Base-by-base conservation (phyloP, 2,113 vertebrate genomes). In the Pygoscelis antarcticus region DNA sequence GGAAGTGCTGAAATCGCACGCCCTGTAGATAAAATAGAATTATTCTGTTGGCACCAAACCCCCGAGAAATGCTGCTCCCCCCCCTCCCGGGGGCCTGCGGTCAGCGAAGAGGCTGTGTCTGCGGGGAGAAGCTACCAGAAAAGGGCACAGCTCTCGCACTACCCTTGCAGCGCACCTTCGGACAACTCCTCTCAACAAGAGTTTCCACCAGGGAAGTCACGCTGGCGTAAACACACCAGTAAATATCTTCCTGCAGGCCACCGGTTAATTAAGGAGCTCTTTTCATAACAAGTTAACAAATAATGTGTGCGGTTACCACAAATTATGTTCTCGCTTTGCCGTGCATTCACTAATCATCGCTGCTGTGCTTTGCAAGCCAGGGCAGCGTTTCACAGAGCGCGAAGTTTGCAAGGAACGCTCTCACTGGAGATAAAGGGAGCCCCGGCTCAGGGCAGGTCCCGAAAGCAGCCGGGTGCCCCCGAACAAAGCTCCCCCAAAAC, bases 221-320 rank as follows among this genome's bases (percentile, higher is more conserved):
- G 1, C 16, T 66, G 83, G 89, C 4, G 1, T 7, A 16, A 83
- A 75, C 32, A 44, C 12, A 2, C 11, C 76, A 23, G 42, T 4
- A 75, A 96, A 76, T 61, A 42, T 20, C 87, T 87, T 91, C 91
- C 96, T 96, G 96, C 74, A 83, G 91, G 96, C 94, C 94, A 85
- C 16, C 6, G 7, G 61, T 32, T 95, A 93, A 96, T 95, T 91
- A 95, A 68, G 57, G 42, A 87, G 61, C 81, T 82, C 74, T 82
- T 55, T 86, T 65, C 82, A 7, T 80, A 86, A 94, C 44, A 1
- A 70, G 71, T 57, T 32, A 97, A 77, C 83, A 87, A 96, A 42
- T 69, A 80, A 38, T 3, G 15, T 1, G 3, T 36, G 91, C 0
- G 38, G 87, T 91, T 81, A 79, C 2, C 3, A 78, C 94, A 83